Base-by-base conservation (phyloP, 2,797 vertebrate genomes). In the Notolabrus celidotus region DNA sequence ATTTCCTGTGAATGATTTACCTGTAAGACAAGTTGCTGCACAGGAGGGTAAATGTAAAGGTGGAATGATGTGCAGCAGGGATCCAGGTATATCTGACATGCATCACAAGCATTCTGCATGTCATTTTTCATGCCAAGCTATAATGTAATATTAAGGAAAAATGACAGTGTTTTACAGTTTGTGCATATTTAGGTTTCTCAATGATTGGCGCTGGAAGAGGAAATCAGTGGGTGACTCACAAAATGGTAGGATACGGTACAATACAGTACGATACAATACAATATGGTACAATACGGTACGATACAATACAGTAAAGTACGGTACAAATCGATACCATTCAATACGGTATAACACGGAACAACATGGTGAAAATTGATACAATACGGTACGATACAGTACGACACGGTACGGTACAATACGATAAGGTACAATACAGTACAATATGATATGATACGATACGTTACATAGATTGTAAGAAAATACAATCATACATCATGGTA, bases 51-150 rank as follows among this genome's bases (percentile, higher is more conserved):
- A 66, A 69, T 76, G 67, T 46, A 34, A 66, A 59, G 25, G 51
- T 47, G 15, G 51, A 70, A 62, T 69, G 63, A 71, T 70, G 83
- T 70, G 62, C 53, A 42, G 53, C 36, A 11, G 41, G 59, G 19
- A 38, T 61, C 12, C 27, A 9, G 67, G 50, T 55, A 49, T 68
- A 34, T 25, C 53, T 67, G 69, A 2, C 34, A 42, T 12, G 42
- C 56, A 43, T 45, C 43, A 25, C 45, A 57, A 66, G 53, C 39
- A 6, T 2, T n/a, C 25, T 62, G 20, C 42, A 46, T 69, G 31
- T 53, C 9, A 75, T 82, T 73, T 79, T 25, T 68, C 47, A 74
- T 39, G 57, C 12, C 7, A 0, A 2, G 20, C 11, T 47, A 36
- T 15, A 34, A 68, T 61, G 46, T 62, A 46, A 71, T 80, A 19